Conservation (phyloP, 2,888 invertebrate species). For the Stenolophus ochropezus region DNA sequence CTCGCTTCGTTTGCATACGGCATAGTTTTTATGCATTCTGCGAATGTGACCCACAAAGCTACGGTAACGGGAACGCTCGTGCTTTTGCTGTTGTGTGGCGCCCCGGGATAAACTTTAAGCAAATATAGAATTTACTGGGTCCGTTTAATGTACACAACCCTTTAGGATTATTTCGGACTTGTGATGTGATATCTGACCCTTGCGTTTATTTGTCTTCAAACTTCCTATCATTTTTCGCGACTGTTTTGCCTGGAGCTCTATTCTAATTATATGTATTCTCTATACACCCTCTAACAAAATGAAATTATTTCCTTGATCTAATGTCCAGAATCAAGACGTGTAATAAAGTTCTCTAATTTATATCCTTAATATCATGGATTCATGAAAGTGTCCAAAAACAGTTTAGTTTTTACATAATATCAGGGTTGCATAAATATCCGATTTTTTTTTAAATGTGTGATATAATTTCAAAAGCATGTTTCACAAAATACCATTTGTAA, state of each 20-base stretch:
- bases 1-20: constrained; percentile 46
- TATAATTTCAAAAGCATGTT: too few relatives aligned
- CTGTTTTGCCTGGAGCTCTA: not conserved
- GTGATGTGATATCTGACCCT: not conserved
- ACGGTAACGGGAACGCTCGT: not conserved
- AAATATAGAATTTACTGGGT: constrained; percentile 33
- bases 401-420: too few relatives aligned
- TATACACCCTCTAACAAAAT: not conserved
- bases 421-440: too few relatives aligned
- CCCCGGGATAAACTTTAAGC: constrained; percentile 22
- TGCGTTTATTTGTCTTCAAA: not conserved
- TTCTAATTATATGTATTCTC: not conserved
- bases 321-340: too few relatives aligned
- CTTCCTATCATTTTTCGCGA: not conserved
- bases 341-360: too few relatives aligned
- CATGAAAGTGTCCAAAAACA: too few relatives aligned
- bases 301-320: too few relatives aligned
- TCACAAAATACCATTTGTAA: too few relatives aligned
- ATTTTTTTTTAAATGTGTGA: too few relatives aligned
- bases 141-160: constrained; percentile 13
- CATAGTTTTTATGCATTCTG: constrained; percentile 47
- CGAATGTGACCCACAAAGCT: constrained; percentile 2
- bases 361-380: too few relatives aligned
- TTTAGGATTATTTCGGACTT: constrained; percentile 20
- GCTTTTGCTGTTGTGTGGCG: not conserved